Evolutionary conservation across 2,113 vertebrate species (phyloP), one percentile per base, ranked within the genome.

Genomic region (Xiphophorus maculatus): DNA sequence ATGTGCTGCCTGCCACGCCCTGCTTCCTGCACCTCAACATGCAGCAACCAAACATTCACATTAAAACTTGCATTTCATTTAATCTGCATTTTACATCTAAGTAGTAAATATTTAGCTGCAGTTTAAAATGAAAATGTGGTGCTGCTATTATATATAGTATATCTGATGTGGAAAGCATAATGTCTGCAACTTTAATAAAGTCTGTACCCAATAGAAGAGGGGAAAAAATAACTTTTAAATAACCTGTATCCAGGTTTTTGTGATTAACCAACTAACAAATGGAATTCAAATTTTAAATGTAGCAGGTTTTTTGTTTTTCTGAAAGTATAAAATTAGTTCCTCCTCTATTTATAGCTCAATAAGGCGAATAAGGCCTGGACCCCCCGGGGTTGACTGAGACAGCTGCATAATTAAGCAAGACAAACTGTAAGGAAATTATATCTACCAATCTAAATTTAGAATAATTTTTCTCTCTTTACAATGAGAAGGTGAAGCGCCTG

Each of bases 1-100:
- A 90, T 89, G 90, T 92, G 90, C 74, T 75, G 60, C 73, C 69
- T 75, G 89, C 90, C 90, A 63, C 92, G 71, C 92, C 92, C 92
- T 81, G 29, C 65, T 84, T 68, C 54, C 72, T 74, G 77, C 71
- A 77, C 81, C 77, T 71, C 68, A 30, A 12, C 22, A 37, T n/a
- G 27, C 15, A 63, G 28, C 29, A 13, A 62, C 51, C 76, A 76
- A 12, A 74, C 44, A 12, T 0, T 29, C 60, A 30, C 27, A 28
- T 0, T 17, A 28, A 54, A 27, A 42, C 44, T 5, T 4, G n/a
- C 51, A 10, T 9, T 58, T 58, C 25, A 58, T 58, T 58, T 11
- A 2, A 58, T 2, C 22, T 9, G 22, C 51, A 58, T 19, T 48
- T 48, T 48, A 8, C 40, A 4, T 4, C 13, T 15, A 42, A 42